Evolutionary conservation across 92 coral and sea anemone species (phyloP), one percentile per base, ranked within the genome.

Genomic region (Blastomussa wellsi): DNA sequence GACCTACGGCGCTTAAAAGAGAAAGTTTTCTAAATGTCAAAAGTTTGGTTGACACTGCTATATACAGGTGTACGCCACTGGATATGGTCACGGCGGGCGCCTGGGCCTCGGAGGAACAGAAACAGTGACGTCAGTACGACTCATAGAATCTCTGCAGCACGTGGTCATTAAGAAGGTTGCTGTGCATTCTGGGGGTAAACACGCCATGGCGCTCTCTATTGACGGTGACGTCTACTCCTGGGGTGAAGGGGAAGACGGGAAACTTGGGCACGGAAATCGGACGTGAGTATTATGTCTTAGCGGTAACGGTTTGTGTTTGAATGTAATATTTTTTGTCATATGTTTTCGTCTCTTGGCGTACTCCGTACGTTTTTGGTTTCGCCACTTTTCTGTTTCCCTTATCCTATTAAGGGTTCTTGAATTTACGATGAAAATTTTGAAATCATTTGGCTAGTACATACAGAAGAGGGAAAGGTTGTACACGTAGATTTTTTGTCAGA

Each of bases 161-260:
- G 95, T 94, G 90, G 95, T 92, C 59, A 93, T 95, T 80, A 94
- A 92, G 87, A 94, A 96, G 78, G 96, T 96, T 26, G 94, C 98
- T 12, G 98, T 94, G 90, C 98, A 96, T 85, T 94, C 96, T 64
- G 98, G 98, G 22, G 98, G 98, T n/a, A 96, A 94, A 75, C 98
- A 96, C 85, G 95, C 98, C 81, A 89, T 96, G 91, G 98, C 98
- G 16, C 88, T 96, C 35, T 88, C 94, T 22, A 73, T 85, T 70
- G 98, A 96, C 64, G 98, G 98, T 75, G 98, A 94, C 68, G 95
- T 92, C 15, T 96, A 86, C 89, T 94, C 98, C 11, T 96, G 98
- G 98, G 98, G 98, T 57, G 98, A 94, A 84, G 95, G 98, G 4
- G 98, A 96, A 59, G 98, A 92, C 59, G 98, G 98, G 16, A 96